Base-by-base conservation (phyloP, 2,888 invertebrate genomes). In the Poecilus cupreus region DNA sequence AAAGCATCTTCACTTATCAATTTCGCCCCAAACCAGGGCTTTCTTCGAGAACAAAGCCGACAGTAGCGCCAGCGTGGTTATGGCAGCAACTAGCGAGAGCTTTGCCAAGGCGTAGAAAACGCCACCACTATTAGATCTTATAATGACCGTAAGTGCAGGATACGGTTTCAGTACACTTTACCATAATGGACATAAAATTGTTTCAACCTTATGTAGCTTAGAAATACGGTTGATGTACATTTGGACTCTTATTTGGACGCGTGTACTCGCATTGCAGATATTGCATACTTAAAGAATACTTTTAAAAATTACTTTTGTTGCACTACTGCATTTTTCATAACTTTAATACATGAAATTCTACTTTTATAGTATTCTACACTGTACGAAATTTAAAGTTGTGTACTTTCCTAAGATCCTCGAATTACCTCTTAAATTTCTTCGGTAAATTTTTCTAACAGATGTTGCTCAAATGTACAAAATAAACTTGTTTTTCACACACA, bases 1-100 rank as follows among this genome's bases (percentile, higher is more conserved):
- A 37, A 37, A 68, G 5, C 37, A 32, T 37, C 60, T n/a, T 26
- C 64, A 68, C 64, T 68, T 68, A 68, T 68, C 32, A 68, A 37
- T 32, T 32, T 13, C 64, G 64, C 57, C 51, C 10, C 2, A 13
- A 16, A 51, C 13, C 51, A 51, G n/a, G 18, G 51, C 51, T 18
- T 13, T 51, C 16, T 8, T 13, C 24, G 32, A 37, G 37, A 68
- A 68, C 64, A 68, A 68, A 68, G 64, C 13, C 37, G 32, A 22
- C 18, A n/a, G 20, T 26, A 24, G 60, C 26, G 64, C 64, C 64
- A 32, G 24, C 4, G 13, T 46, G n/a, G 32, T 6, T 32, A 32
- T 32, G 32, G 32, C 32, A 32, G 32, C 32, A 32, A 32, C 32
- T 32, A 32, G 32, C 32, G 32, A 32, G 8, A 6, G 32, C 8